Percentiles rank a stretch among this genome's conserved stretches.
Conservation (phyloP, 1,140 invertebrate species). For the Tetraneura akinire region DNA sequence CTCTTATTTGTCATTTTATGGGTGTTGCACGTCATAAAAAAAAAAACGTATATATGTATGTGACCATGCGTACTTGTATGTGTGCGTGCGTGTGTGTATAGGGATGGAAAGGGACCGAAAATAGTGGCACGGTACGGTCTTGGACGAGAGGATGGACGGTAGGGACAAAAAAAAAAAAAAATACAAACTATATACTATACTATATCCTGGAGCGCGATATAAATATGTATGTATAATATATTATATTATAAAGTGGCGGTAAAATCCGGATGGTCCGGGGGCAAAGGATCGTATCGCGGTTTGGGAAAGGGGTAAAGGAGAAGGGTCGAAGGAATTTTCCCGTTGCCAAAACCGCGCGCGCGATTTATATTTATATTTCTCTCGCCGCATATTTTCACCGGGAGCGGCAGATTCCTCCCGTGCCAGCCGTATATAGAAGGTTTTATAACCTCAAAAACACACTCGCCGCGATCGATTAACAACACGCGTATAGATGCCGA, state of each 20-base stretch:
- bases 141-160: too few species aligned
- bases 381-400: background rate
- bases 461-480: slow-evolving; percentile 6
- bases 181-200: slow-evolving; percentile 9
- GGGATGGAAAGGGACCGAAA: background rate
- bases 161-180: slow-evolving; percentile 19
- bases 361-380: slow-evolving; percentile 27
- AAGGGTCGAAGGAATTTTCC: slow-evolving; percentile 2
- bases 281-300: too few species aligned
- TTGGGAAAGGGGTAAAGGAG: background rate
- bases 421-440: slow-evolving; percentile 1
- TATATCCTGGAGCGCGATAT: background rate
- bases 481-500: background rate
- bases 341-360: slow-evolving; percentile 31
- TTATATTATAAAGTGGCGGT: too few species aligned
- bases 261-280: background rate
- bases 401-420: background rate
- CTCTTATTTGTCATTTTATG: slow-evolving; percentile 51
- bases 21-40: slow-evolving; percentile 46
- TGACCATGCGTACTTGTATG: background rate
- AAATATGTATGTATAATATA: too few species aligned
- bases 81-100: background rate
- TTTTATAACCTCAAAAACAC: slow-evolving; percentile 18
- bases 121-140: too few species aligned
- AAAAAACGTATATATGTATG: too few species aligned